Evolutionary conservation across 2,888 invertebrate species (phyloP).

Genomic region (Sthenelais limicola): DNA sequence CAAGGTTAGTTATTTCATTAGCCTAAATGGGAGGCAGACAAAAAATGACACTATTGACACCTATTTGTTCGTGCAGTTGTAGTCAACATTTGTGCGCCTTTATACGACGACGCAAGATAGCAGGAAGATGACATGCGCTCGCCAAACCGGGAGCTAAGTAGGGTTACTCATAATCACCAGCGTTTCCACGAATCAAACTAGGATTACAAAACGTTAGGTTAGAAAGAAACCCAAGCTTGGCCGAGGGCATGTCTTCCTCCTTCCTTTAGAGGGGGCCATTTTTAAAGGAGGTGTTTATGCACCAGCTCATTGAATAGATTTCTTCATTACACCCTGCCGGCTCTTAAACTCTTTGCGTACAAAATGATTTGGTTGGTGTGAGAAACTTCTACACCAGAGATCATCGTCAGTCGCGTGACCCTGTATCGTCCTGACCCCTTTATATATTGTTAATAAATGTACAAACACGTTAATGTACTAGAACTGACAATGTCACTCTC

Average conservation of each 20-base stretch:
- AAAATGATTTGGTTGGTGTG: too few species aligned
- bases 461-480: slow-evolving; percentile 28
- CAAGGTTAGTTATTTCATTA: not conserved
- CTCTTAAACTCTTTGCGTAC: too few species aligned
- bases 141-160: too few species aligned
- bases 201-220: too few species aligned
- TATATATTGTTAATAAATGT: not conserved
- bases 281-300: too few species aligned
- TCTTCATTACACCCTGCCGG: too few species aligned
- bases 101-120: not conserved
- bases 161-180: too few species aligned
- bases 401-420: slow-evolving; percentile 3
- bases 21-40: slow-evolving; percentile 22
- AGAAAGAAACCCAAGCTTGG: too few species aligned
- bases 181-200: too few species aligned
- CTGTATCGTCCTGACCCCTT: slow-evolving; percentile 26
- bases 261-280: too few species aligned
- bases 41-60: slow-evolving; percentile 7
- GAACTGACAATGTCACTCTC: slow-evolving; percentile 19
- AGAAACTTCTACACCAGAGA: slow-evolving; percentile 31
- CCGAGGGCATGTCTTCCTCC: too few species aligned
- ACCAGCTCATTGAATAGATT: too few species aligned
- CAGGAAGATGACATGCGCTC: slow-evolving; percentile 17
- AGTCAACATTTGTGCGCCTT: slow-evolving; percentile 22
- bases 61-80: slow-evolving; percentile 26